phyloP scores from a whole-genome alignment of 2,888 invertebrate genomes.

The Cylloceria caligata region DNA sequence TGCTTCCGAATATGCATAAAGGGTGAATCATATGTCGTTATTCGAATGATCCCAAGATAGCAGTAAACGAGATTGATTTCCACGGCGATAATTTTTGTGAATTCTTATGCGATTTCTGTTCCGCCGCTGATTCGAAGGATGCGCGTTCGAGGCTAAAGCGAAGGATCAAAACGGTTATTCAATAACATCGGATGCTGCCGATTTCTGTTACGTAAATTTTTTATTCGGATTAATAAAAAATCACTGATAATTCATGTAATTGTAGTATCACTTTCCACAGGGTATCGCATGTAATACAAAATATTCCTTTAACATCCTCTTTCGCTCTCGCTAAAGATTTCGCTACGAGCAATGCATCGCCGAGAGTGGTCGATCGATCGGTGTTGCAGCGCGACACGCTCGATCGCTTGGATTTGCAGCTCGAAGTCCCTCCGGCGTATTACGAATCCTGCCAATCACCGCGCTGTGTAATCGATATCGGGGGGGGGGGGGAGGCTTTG shows the following conservation, averaged over 20 bases:
- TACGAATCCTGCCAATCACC: slow-evolving; percentile 83
- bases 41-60: neutral
- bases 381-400: slow-evolving; percentile 41
- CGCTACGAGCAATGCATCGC: slow-evolving; percentile 13
- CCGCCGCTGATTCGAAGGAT: neutral
- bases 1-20: neutral
- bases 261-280: neutral
- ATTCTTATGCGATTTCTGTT: neutral
- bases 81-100: neutral
- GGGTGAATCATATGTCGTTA: neutral
- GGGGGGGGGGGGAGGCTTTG: slow-evolving; percentile 64
- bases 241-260: neutral
- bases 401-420: slow-evolving; percentile 53
- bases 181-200: too few species aligned
- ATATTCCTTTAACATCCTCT: neutral
- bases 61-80: neutral
- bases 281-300: neutral
- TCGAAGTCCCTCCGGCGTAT: slow-evolving; percentile 78
- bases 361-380: slow-evolving; percentile 51
- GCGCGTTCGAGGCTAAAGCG: neutral
- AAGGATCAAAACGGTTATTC: neutral
- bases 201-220: neutral
- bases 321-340: neutral
- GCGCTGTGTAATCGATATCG: slow-evolving; percentile 81
- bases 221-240: neutral